Base-by-base conservation (phyloP, 2,797 vertebrate genomes). In the Miichthys miiuy region DNA sequence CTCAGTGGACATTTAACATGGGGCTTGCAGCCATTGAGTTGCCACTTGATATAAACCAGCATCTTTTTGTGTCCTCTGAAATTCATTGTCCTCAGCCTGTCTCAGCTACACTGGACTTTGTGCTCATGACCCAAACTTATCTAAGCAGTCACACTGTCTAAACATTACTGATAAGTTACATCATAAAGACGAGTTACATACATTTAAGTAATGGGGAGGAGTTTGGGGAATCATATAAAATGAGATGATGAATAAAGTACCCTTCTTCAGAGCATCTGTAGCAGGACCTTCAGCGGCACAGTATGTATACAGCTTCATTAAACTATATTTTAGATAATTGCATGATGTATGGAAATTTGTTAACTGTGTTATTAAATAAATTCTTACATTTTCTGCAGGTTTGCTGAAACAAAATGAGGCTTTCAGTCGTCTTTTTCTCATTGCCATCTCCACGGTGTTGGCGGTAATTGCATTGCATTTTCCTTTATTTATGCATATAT, bases 361-460 rank as follows among this genome's bases (percentile, higher is more conserved):
- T 12, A 5, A 23, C 54, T 52, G 9, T 70, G 6, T 64, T 14
- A 1, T 42, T 17, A 7, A 30, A 3, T 64, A 11, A 20, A 51
- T 34, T 69, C 3, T 42, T 34, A 34, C 7, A 34, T 56, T 65
- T 51, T 55, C 8, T 69, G n/a, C 67, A 86, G 81, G 50, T 68
- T 80, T 60, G 0, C 18, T 11, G 5, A 42, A 62, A 56, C n/a
- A 83, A 71, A 64, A 90, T 91, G 85, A 64, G 6, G 44, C 21
- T 41, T 46, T 18, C 30, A 6, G 34, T 1, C 3, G 0, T 78
- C 10, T 82, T 23, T 6, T 81, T 0, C 20, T 87, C 18, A 0
- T 61, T 1, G 7, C 58, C 55, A 0, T 42, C 62, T 74, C 57
- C 9, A 1, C 2, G 4, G 30, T 5, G 0, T 10, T 80, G 58